Evolutionary conservation across 2,113 vertebrate genomes (phyloP).

Genomic region (Sciurus niger): DNA sequence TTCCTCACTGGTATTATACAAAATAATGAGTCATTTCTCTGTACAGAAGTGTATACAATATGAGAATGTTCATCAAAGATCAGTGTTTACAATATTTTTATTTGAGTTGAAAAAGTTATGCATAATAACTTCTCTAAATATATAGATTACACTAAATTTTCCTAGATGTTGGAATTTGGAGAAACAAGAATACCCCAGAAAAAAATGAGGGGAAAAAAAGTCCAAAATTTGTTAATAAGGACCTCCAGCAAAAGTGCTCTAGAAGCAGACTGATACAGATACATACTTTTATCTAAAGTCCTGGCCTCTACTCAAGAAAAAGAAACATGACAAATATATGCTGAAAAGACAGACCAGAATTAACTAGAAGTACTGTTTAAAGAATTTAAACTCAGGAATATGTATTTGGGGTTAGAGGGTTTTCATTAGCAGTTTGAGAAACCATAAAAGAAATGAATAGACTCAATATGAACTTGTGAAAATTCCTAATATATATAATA

Average conservation of each 20-base stretch:
- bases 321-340: background rate
- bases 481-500: background rate
- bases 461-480: constrained; percentile 15
- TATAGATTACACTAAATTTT: constrained; percentile 17
- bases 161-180: constrained; percentile 12
- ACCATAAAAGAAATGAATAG: background rate
- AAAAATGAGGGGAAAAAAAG: background rate
- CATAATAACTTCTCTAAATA: background rate
- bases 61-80: background rate
- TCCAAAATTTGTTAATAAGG: background rate
- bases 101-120: constrained; percentile 2
- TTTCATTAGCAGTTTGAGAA: constrained; percentile 1
- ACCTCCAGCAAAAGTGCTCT: constrained; percentile 4
- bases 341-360: constrained; percentile 14
- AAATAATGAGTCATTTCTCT: constrained; percentile 31
- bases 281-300: background rate
- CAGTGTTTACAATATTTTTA: constrained; percentile 29
- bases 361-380: background rate
- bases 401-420: rapidly evolving
- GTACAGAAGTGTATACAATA: constrained; percentile 10
- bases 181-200: background rate
- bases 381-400: background rate
- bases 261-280: constrained; percentile 22
- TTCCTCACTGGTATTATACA: background rate
- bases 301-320: constrained; percentile 9